Evolutionary conservation across 1,140 invertebrate species (phyloP), one percentile per base, ranked within the genome.

Genomic region (Antheraea pernyi): DNA sequence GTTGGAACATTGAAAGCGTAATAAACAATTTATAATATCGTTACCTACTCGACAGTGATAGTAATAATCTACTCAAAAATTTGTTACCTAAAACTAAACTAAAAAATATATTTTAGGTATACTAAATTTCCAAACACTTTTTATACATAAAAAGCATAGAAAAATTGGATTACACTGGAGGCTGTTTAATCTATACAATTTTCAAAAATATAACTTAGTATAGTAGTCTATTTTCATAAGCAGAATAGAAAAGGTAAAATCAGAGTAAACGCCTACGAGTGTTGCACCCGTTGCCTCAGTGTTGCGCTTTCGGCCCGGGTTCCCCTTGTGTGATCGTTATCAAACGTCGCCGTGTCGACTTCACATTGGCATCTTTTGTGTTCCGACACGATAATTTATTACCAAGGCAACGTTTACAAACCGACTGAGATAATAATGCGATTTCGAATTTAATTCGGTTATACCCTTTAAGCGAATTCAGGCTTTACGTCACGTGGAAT

Each of bases 341-440:
- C 84, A 79, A 72, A 77, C 81, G 85, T 86, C 85, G 83, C 84
- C 85, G 82, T 85, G 81, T 83, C 80, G 78, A 84, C 81, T 81
- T 72, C 84, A 85, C 85, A 89, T 86, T 86, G 79, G 83, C 83
- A 85, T 86, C 85, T 86, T 88, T 88, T 88, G 84, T 89, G 82
- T 88, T 84, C 79, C 82, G 82, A 88, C 84, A 82, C 80, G 76
- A 83, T 87, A 85, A 89, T 88, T 87, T 88, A 89, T 89, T 87
- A 82, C 81, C 77, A 80, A 85, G 77, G 79, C 71, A 79, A 77
- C 75, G 77, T 75, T 82, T 83, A 86, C 78, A 82, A 80, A 79
- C 77, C 69, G 74, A 79, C 79, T 77, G 70, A 84, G 78, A 88
- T 86, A 84, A 82, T 72, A 72, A 65, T 74, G 74, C 74, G 77